phyloP scores from a whole-genome alignment of 2,797 vertebrate genomes.

The Chloroceryle inda region DNA sequence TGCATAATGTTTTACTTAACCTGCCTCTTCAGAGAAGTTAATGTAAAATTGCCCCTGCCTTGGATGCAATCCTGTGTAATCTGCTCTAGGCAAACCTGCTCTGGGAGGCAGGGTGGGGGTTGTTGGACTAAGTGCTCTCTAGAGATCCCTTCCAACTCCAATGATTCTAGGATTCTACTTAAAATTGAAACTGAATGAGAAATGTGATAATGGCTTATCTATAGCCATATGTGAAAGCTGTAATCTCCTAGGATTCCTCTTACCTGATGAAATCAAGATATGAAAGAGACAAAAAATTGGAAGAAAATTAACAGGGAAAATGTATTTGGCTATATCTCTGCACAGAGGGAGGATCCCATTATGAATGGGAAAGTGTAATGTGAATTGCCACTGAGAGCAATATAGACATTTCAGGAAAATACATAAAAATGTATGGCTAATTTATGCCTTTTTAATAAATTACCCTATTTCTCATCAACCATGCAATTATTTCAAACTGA shows the following conservation, averaged over 20 bases:
- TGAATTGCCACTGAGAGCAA: neutral
- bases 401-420: neutral
- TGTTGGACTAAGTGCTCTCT: too few relatives aligned
- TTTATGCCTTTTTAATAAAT: slow-evolving; percentile 13
- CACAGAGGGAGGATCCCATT: neutral
- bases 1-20: neutral
- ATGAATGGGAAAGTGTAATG: neutral
- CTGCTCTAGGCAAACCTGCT: too few relatives aligned
- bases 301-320: neutral
- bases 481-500: neutral
- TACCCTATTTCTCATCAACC: neutral
- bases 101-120: too few relatives aligned
- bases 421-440: neutral
- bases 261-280: neutral
- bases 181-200: neutral
- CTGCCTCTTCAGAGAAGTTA: neutral
- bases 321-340: neutral
- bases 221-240: neutral
- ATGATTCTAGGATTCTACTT: neutral
- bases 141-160: too few relatives aligned
- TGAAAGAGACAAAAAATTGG: neutral
- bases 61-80: too few relatives aligned
- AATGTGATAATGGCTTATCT: neutral
- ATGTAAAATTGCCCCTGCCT: neutral
- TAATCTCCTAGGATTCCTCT: neutral